Conservation (phyloP, 2,113 vertebrate genomes). For the Recurvirostra avosetta region DNA sequence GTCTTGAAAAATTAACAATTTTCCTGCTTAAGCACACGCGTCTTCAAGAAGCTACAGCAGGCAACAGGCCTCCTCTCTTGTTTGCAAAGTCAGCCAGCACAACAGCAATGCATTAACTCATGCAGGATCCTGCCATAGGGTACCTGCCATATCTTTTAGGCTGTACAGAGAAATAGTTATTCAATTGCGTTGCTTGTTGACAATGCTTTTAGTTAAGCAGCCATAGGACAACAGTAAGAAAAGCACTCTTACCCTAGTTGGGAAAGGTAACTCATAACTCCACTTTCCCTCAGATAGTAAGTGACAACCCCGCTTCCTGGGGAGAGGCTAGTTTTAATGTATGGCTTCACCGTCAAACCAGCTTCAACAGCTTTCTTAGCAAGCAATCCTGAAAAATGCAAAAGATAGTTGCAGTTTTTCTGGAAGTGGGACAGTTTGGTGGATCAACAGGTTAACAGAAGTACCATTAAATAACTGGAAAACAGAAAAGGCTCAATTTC, state of each 20-base stretch:
- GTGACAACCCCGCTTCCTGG: slow-evolving; percentile 98
- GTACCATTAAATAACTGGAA: not conserved
- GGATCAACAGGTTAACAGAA: not conserved
- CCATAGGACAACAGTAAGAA: not conserved
- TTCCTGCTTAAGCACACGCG: not conserved
- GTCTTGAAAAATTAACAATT: not conserved
- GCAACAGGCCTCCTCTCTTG: not conserved
- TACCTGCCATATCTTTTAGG: not conserved
- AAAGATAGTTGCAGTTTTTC: not conserved
- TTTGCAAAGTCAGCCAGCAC: not conserved
- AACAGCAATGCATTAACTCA: not conserved
- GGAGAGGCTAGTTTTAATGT: slow-evolving; percentile 96
- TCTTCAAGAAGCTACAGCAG: not conserved
- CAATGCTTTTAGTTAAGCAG: not conserved
- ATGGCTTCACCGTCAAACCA: slow-evolving; percentile 90
- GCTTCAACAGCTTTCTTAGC: slow-evolving; percentile 91
- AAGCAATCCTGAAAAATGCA: slow-evolving; percentile 80
- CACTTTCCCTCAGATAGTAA: slow-evolving; percentile 92
- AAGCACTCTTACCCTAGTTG: slow-evolving; percentile 79
- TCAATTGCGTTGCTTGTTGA: not conserved
- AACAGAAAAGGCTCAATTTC: not conserved
- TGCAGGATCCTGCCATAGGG: fast-evolving
- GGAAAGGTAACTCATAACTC: slow-evolving; percentile 89
- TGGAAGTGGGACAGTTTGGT: not conserved
- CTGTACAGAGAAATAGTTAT: not conserved